Evolutionary conservation across 2,113 vertebrate species (phyloP), one percentile per base, ranked within the genome.

Genomic region (Ciconia stormi): DNA sequence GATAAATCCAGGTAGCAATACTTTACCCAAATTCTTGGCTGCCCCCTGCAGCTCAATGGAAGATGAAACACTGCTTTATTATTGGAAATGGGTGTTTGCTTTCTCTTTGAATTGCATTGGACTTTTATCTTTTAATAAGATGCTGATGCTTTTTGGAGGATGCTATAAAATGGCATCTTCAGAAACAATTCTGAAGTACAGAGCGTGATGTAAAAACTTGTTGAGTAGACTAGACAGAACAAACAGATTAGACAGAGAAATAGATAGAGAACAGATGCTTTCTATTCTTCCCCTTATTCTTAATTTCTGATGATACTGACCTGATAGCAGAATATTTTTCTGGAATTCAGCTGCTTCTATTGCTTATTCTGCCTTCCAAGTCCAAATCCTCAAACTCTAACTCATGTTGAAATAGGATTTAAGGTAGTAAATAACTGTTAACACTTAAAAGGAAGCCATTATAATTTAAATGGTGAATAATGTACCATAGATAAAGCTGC

Each of bases 11-110:
- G 74, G 78, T 50, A 91, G 77, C 46, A 30, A 22, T 21, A 42
- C 77, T 67, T 78, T 70, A 88, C 66, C 67, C 93, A 97, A 97
- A 98, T 97, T 98, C 97, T 56, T 97, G 97, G 92, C 95, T 98
- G 98, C 98, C 98, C 97, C 97, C 98, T 98, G 95, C 98, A 97
- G 98, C 94, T 95, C 94, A 82, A 76, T 10, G 25, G 93, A 85
- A 86, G 78, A 91, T 52, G 81, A 94, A 95, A 83, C 82, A 49
- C 30, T 34, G 29, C 42, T 83, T 78, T 92, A 27, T 29, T 82
- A 79, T 80, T 91, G 77, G 76, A 87, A 76, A 71, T 20, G 66
- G 47, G 47, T 82, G 62, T 74, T 95, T 90, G 71, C 77, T 97
- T 95, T 79, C 63, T 78, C 96, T 97, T 82, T 94, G 42, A 96